Base-by-base conservation (phyloP, 2,113 vertebrate genomes). In the Rousettus leschenaultii region DNA sequence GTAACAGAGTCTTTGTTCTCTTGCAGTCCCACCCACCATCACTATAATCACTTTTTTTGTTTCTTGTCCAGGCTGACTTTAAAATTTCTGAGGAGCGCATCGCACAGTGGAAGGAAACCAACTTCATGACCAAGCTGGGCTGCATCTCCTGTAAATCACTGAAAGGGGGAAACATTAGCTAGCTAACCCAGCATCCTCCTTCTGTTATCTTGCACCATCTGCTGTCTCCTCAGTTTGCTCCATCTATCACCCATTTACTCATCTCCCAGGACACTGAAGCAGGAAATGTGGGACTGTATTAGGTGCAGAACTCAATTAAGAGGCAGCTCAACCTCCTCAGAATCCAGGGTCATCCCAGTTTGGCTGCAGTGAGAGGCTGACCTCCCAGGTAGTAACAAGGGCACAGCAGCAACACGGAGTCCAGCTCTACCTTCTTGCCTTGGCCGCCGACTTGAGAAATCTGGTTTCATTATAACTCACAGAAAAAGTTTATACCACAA, bases 141-240 rank as follows among this genome's bases (percentile, higher is more conserved):
- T 97, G 86, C 7, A 88, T 99, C 96, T 99, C 99, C 40, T 99
- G 99, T 98, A 99, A 99, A 98, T 99, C 99, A 18, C 98, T 99
- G 57, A 99, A 98, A 98, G 99, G 99, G n/a, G 99, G 99, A 24
- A 99, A 97, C 98, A 99, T 99, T 97, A 99, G 99, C 98, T 99
- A 99, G 98, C 97, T 14, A 85, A 94, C 8, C 7, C 12, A 21
- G 77, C 73, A 0, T 0, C 83, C 4, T 55, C 92, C 77, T 11
- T 57, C 63, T 66, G 26, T 57, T 28, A 3, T 48, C 77, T 84
- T 2, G 10, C 22, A 30, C 73, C 70, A 40, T 87, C 78, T 85
- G 51, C 16, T 30, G 86, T 95, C 80, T 89, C 79, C 77, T 61
- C 53, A 7, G 4, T 86, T 92, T 79, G 95, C 33, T 79, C 28